phyloP scores from a whole-genome alignment of 2,113 vertebrate species.

The Cricetomys ansorgei region DNA sequence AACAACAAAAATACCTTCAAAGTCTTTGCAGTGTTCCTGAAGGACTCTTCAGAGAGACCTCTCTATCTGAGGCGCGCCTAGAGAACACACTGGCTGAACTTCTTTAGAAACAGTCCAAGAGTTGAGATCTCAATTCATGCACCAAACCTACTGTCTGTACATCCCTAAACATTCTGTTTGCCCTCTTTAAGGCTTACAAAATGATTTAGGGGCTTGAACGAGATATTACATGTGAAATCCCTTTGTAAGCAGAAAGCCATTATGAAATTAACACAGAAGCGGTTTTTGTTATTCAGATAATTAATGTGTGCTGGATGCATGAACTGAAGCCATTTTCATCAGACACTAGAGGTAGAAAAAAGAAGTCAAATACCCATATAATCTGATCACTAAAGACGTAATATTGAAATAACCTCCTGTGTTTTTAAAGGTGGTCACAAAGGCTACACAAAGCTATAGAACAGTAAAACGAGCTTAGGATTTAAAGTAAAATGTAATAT shows the following conservation, averaged over 20 bases:
- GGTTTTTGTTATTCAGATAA: conserved; percentile 40
- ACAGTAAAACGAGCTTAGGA: not conserved
- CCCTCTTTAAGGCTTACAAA: not conserved
- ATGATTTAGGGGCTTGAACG: not conserved
- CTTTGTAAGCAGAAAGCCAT: conserved; percentile 33
- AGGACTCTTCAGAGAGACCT: not conserved
- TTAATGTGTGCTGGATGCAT: not conserved
- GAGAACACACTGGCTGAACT: not conserved
- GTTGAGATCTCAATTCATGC: not conserved
- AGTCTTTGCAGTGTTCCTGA: not conserved
- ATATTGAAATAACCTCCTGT: not conserved
- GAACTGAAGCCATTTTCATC: conserved; percentile 4
- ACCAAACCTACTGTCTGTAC: not conserved
- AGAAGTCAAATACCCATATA: not conserved
- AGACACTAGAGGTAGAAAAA: not conserved
- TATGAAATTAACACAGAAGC: not conserved
- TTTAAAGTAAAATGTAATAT: not conserved
- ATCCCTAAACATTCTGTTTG: conserved; percentile 14
- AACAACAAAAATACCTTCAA: not conserved
- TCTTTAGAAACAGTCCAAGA: not conserved
- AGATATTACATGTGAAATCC: conserved; percentile 2
- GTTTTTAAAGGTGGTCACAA: conserved; percentile 14
- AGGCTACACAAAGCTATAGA: no score
- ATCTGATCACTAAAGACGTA: not conserved
- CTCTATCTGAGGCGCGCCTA: not conserved